A percentile compares a stretch with the other conserved stretches of the same genome.
phyloP scores from a whole-genome alignment of 1,140 invertebrate species.

The Paramacrobiotus metropolitanus region DNA sequence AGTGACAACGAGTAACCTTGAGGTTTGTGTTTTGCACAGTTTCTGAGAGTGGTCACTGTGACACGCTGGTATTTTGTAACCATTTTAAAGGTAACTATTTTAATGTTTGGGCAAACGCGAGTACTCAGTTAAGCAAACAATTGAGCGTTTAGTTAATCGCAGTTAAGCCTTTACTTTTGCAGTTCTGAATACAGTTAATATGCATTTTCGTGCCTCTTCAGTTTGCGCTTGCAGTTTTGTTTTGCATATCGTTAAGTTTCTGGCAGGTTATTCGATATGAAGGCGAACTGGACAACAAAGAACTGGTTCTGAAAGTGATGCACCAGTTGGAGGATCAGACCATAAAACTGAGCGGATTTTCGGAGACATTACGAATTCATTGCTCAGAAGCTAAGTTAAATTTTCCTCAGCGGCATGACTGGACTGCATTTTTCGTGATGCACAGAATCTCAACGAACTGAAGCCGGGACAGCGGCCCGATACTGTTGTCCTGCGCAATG shows the following conservation, averaged over 20 bases:
- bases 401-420: slow-evolving; percentile 64
- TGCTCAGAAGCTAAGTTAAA: slow-evolving; percentile 55
- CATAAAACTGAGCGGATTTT: slow-evolving; percentile 57
- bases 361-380: slow-evolving; percentile 49
- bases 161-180: no score
- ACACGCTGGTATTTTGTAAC: no score
- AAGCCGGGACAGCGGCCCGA: slow-evolving; percentile 82
- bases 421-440: slow-evolving; percentile 90
- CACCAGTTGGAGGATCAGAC: slow-evolving; percentile 43
- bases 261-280: slow-evolving; percentile 67
- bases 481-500: slow-evolving; percentile 49
- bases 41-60: no score
- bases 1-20: slow-evolving; percentile 29
- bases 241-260: no score
- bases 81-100: no score
- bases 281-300: slow-evolving; percentile 55
- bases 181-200: no score
- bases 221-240: not conserved
- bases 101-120: no score
- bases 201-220: no score
- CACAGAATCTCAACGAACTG: slow-evolving; percentile 84
- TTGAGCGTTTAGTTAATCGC: no score
- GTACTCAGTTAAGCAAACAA: no score
- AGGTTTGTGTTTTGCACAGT: not conserved
- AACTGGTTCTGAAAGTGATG: slow-evolving; percentile 31